Evolutionary conservation across 2,113 vertebrate species (phyloP), one percentile per base, ranked within the genome.

Genomic region (Eulacestoma nigropectus): DNA sequence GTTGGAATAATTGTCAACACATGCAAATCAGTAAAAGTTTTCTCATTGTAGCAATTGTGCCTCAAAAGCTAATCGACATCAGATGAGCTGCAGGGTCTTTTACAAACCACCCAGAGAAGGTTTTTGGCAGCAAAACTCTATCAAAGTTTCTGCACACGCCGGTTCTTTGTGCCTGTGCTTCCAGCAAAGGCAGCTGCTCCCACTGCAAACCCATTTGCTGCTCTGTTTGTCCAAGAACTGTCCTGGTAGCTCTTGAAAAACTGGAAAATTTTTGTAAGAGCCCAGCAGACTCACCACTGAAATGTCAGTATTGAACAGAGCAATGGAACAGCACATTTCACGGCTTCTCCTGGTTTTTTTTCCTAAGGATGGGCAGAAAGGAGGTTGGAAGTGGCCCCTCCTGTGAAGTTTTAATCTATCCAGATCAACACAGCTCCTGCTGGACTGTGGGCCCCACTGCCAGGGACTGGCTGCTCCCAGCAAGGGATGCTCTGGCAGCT

Each of bases 1-100:
- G 84, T 53, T 93, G 47, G 70, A 96, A 89, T 94, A 96, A 93
- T 94, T 92, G 93, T 73, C 13, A 41, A 94, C 83, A 93, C 92
- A 96, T 90, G 88, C 89, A 97, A 92, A 97, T 91, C 91, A 94
- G 70, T 13, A 17, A 9, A 84, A 91, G 57, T 77, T 92, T 92
- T 83, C 93, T 63, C 86, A 33, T 42, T 69, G 55, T 39, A 74
- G 50, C 84, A 89, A 84, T 77, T 84, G 76, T 68, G 82, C 83
- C 87, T 92, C 82, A 79, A 78, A 95, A 96, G 62, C 85, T 92
- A 94, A 96, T 97, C 94, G 93, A 30, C 1, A 2, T 52, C 80
- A 87, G 67, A 79, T 77, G 83, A 89, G 84, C 90, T 75, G 57
- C 68, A 37, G 72, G 89, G 76, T 57, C 75, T 92, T 83, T 75